phyloP scores from a whole-genome alignment of 1,140 invertebrate genomes.

The Matsumurasca onukii region DNA sequence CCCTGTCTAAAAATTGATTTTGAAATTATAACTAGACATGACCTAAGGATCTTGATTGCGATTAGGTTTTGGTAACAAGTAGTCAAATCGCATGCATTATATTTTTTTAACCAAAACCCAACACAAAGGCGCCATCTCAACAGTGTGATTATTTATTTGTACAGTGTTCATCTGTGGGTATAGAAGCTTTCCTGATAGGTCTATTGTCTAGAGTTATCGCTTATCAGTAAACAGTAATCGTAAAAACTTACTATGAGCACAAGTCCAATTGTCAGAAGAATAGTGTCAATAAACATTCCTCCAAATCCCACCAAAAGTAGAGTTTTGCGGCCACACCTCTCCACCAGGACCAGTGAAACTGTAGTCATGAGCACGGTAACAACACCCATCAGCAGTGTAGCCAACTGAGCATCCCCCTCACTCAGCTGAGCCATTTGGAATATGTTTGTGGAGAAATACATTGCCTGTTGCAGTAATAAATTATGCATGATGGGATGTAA shows the following conservation, averaged over 20 bases:
- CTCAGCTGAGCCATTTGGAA: slow-evolving; percentile 69
- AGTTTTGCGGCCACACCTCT: slow-evolving; percentile 78
- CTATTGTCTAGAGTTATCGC: no score
- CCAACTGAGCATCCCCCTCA: slow-evolving; percentile 63
- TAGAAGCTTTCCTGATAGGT: no score
- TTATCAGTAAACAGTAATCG: no score
- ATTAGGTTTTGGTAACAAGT: no score
- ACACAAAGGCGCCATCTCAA: no score
- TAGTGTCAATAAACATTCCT: slow-evolving; percentile 71
- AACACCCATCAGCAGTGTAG: slow-evolving; percentile 82
- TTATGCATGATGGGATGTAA: background rate
- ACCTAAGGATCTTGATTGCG: no score
- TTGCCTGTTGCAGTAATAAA: slow-evolving; percentile 53
- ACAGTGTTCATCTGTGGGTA: no score
- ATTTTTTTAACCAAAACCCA: no score
- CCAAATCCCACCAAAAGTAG: slow-evolving; percentile 72
- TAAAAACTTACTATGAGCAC: slow-evolving; percentile 61
- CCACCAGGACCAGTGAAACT: slow-evolving; percentile 81
- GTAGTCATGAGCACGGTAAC: slow-evolving; percentile 90
- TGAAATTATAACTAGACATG: no score
- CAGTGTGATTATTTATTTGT: no score
- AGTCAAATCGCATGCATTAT: no score
- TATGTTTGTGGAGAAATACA: slow-evolving; percentile 85
- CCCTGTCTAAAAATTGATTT: no score
- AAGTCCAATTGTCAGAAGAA: slow-evolving; percentile 66